Percentiles rank a stretch among this genome's conserved stretches.
These are phyloP conservation scores for Dryobotodes eremita DNA, from an alignment of 2,888 invertebrate species.

Conservation along the genomic window DNA sequence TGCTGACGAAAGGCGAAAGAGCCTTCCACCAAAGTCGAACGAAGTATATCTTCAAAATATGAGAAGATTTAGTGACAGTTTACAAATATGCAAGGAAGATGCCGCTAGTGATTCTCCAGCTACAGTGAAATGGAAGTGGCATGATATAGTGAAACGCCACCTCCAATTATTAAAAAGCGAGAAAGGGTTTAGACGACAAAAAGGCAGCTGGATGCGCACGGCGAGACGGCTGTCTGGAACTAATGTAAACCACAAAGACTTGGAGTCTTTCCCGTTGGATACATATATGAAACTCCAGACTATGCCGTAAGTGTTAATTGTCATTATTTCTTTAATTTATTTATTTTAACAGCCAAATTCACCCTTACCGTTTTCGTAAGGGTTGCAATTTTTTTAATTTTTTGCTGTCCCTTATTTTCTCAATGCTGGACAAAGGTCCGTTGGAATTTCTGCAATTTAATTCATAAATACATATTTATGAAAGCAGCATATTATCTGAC, in stretches of 20 bases:
- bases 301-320: slow-evolving; percentile 85
- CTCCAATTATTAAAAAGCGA: slow-evolving; percentile 87
- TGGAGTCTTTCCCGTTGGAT: slow-evolving; percentile 81
- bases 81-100: slow-evolving; percentile 90
- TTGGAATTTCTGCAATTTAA: neutral
- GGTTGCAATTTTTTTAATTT: neutral
- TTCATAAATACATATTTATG: neutral
- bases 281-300: slow-evolving; percentile 87
- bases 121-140: slow-evolving; percentile 90
- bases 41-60: slow-evolving; percentile 88
- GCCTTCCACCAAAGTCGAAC: slow-evolving; percentile 89
- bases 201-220: slow-evolving; percentile 88
- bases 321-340: slow-evolving; percentile 9
- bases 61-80: slow-evolving; percentile 88
- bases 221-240: slow-evolving; percentile 86
- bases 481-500: neutral
- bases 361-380: neutral
- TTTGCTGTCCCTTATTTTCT: neutral
- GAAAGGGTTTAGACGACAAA: slow-evolving; percentile 87
- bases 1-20: slow-evolving; percentile 87
- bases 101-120: slow-evolving; percentile 89
- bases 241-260: slow-evolving; percentile 79
- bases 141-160: slow-evolving; percentile 89
- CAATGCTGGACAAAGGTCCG: neutral
- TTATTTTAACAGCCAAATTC: neutral